phyloP scores from a whole-genome alignment of 53 echinoderm and acorn worm species.

The Arbacia lixula region DNA sequence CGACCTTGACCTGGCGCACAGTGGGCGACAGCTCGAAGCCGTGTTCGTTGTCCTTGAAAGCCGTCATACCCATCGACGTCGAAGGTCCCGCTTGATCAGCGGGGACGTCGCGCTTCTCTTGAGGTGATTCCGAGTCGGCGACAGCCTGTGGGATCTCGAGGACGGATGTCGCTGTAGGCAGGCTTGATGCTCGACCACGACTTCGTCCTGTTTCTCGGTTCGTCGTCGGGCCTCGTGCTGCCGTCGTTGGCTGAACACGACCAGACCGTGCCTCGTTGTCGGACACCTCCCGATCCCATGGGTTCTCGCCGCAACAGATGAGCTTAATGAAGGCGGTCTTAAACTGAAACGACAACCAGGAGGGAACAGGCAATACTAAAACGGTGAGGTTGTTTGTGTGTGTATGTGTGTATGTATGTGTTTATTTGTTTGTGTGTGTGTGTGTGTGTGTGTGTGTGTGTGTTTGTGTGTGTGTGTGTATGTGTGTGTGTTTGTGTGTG shows the following conservation, averaged over 20 bases:
- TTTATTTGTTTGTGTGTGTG: too few species aligned
- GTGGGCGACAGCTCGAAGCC: constrained; percentile 28
- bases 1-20: constrained; percentile 3
- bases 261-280: background rate
- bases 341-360: constrained; percentile 65
- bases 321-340: constrained; percentile 69
- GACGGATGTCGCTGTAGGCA: constrained; percentile 21
- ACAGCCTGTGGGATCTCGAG: constrained; percentile 33
- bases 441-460: too few species aligned
- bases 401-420: too few species aligned
- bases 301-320: constrained; percentile 68
- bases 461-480: too few species aligned
- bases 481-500: too few species aligned
- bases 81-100: constrained; percentile 7
- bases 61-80: background rate
- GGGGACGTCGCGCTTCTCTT: background rate
- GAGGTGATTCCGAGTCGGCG: background rate
- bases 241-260: background rate
- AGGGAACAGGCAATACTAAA: too few species aligned
- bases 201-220: background rate
- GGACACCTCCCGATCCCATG: constrained; percentile 59
- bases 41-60: too few species aligned
- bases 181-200: constrained; percentile 26
- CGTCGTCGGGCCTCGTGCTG: background rate
- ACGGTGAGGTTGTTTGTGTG: too few species aligned